Base-by-base conservation (phyloP, 2,113 vertebrate genomes). In the Anarhynchus alexandrinus region DNA sequence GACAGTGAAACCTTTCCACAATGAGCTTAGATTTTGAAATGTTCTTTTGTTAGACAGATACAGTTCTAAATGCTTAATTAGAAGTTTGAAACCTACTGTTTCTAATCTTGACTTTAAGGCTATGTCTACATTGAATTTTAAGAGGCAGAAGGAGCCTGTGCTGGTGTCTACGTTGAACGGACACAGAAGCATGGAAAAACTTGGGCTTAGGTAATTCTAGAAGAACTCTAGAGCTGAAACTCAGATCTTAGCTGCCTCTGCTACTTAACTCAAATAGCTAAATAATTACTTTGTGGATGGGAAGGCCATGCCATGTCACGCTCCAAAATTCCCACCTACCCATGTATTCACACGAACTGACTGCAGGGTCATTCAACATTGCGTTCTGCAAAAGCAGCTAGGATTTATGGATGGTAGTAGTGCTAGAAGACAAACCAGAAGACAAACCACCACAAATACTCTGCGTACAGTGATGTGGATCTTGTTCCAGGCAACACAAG, bases 311-410 rank as follows among this genome's bases (percentile, higher is more conserved):
- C 1, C 11, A 10, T 5, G 3, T 27, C 8, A 49, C 8, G 43
- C 6, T 54, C 23, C 34, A 14, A 64, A 89, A 94, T 51, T 65
- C 43, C 13, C 10, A 17, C 12, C 8, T 76, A 36, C 12, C 5
- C 15, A 27, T 0, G 0, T 49, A n/a, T 54, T 58, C 55, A 71
- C 9, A 30, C 19, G 22, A 54, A 80, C 4, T 38, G 21, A 81
- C 17, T 88, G 25, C 18, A 45, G 10, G 11, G 12, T 73, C 10
- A 51, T 42, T 90, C n/a, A 73, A 23, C 6, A 12, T 7, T 66
- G 19, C 4, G 29, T 54, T 65, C 62, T 70, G 12, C 49, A 88
- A 82, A 61, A 69, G 17, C 4, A 61, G 7, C 9, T 49, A 27
- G 1, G 1, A 30, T 25, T 59, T 64, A 32, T 10, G 13, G 12